Evolutionary conservation across 2,113 vertebrate species (phyloP).

Genomic region (Beaufortia kweichowensis): DNA sequence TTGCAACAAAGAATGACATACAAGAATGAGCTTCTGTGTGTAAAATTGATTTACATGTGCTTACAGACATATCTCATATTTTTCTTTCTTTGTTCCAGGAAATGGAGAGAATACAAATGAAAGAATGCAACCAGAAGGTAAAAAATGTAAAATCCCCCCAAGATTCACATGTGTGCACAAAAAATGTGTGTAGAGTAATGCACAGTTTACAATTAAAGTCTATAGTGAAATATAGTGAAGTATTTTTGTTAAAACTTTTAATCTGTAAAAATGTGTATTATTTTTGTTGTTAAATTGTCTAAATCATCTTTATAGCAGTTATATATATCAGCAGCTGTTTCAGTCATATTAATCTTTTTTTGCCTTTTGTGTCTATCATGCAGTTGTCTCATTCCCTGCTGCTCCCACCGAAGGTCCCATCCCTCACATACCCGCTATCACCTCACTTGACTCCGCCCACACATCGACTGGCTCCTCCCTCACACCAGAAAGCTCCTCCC

Average conservation of each 20-base stretch:
- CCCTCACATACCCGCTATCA: slow-evolving; percentile 17
- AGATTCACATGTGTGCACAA: too few species aligned
- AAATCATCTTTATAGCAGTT: too few species aligned
- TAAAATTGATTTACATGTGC: background rate
- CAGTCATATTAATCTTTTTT: too few species aligned
- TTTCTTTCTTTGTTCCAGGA: slow-evolving; percentile 55
- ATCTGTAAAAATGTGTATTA: too few species aligned
- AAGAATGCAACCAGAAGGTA: slow-evolving; percentile 70
- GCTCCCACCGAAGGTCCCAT: slow-evolving; percentile 27
- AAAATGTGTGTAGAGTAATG: too few species aligned
- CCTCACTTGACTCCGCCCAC: slow-evolving; percentile 10
- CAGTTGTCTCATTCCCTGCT: slow-evolving; percentile 48
- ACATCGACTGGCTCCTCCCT: background rate
- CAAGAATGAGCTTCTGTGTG: background rate
- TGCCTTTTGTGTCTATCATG: slow-evolving; percentile 4
- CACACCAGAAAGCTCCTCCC: slow-evolving; percentile 37
- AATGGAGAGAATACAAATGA: slow-evolving; percentile 66
- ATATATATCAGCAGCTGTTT: too few species aligned
- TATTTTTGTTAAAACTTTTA: too few species aligned
- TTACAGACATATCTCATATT: background rate
- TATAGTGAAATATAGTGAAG: too few species aligned
- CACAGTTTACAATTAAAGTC: too few species aligned
- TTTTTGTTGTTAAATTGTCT: too few species aligned
- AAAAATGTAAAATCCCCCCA: background rate
- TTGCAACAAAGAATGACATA: background rate